phyloP scores from a whole-genome alignment of 2,888 invertebrate genomes.

The Priocnemis perturbator region DNA sequence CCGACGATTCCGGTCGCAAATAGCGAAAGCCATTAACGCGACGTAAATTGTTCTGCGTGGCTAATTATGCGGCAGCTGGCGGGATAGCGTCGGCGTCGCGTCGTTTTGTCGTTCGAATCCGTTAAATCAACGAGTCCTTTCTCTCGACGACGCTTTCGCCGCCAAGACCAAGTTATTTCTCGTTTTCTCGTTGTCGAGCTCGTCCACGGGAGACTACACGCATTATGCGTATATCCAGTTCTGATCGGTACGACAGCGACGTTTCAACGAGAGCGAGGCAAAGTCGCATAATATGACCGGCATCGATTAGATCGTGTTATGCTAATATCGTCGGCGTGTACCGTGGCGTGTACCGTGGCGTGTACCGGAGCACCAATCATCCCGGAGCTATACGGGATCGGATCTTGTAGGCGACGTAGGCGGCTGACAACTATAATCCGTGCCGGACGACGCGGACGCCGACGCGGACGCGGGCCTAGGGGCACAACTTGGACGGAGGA shows the following conservation, averaged over 20 bases:
- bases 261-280: constrained; percentile 22
- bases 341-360: constrained; percentile 14
- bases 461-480: constrained; percentile 27
- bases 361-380: constrained; percentile 42
- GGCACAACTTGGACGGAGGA: constrained; percentile 1
- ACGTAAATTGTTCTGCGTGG: too few relatives aligned
- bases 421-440: constrained; percentile 45
- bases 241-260: constrained; percentile 17
- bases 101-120: neutral
- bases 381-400: constrained; percentile 33
- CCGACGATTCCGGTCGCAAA: too few relatives aligned
- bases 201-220: neutral
- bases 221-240: neutral
- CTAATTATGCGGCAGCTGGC: too few relatives aligned
- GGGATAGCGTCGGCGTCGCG: neutral
- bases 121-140: constrained; percentile 17
- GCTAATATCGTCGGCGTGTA: constrained; percentile 52
- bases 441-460: constrained; percentile 31
- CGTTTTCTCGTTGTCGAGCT: constrained; percentile 3
- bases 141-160: constrained; percentile 16
- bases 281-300: constrained; percentile 37
- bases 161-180: constrained; percentile 3
- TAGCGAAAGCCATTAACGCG: too few relatives aligned
- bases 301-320: constrained; percentile 67
- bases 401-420: constrained; percentile 56